Evolutionary conservation across 1,140 invertebrate genomes (phyloP).

Genomic region (Bombus difficillimus): DNA sequence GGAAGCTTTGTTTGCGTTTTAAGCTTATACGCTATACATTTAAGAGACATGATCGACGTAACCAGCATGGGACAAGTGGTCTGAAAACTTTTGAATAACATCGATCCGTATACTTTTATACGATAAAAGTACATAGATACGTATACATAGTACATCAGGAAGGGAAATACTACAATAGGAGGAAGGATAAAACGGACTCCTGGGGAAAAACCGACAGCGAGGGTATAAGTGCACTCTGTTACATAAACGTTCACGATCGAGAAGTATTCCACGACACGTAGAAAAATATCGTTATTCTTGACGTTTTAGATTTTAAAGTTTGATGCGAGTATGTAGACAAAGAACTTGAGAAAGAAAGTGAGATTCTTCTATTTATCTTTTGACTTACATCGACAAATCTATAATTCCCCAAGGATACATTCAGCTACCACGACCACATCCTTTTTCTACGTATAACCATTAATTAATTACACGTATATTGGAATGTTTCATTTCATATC

Average conservation of each 20-base stretch:
- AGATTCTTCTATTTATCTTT: no score
- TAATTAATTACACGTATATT: no score
- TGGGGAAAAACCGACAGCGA: neutral
- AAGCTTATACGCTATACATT: no score
- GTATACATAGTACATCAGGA: neutral
- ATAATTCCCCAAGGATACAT: no score
- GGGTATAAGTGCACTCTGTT: slow-evolving; percentile 17
- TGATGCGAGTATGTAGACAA: no score
- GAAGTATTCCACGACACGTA: neutral
- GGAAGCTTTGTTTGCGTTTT: neutral
- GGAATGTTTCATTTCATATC: no score
- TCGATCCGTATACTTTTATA: neutral
- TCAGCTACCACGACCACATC: no score
- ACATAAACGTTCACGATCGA: slow-evolving; percentile 4
- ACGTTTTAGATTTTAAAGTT: neutral
- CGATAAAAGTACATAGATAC: neutral
- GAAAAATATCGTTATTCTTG: neutral
- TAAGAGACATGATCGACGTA: neutral
- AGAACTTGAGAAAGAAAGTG: neutral
- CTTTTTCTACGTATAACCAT: no score
- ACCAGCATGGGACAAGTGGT: neutral
- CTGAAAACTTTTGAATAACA: neutral
- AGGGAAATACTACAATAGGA: neutral
- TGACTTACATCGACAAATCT: no score
- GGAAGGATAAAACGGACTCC: slow-evolving; percentile 6